A percentile compares a stretch with the other conserved stretches of the same genome.
Conservation (phyloP, 2,888 invertebrate species). For the Thera britannica region DNA sequence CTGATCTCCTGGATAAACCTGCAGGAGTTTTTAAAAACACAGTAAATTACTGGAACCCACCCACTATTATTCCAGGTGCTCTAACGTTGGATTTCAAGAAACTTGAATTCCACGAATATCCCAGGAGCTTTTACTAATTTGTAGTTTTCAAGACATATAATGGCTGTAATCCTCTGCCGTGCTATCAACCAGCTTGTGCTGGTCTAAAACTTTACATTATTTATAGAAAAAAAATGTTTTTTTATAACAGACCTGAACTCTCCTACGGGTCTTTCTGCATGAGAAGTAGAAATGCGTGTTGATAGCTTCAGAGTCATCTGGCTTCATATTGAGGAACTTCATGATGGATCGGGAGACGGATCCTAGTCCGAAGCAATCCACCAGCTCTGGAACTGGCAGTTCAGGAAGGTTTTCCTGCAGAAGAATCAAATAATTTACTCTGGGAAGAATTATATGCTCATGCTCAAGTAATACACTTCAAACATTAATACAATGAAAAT, state of each 20-base stretch:
- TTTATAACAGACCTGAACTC: constrained; percentile 66
- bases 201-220: too few relatives aligned
- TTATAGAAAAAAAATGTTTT: too few relatives aligned
- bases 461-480: background rate
- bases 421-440: background rate
- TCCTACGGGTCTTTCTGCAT: constrained; percentile 65
- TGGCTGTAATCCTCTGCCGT: too few relatives aligned
- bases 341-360: constrained; percentile 61
- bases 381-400: constrained; percentile 54
- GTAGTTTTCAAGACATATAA: too few relatives aligned
- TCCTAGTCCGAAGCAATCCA: constrained; percentile 84
- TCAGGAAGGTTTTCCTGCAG: constrained; percentile 14
- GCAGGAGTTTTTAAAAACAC: constrained; percentile 7
- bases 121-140: too few relatives aligned
- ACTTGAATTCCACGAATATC: too few relatives aligned
- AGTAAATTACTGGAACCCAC: too few relatives aligned
- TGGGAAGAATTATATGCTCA: background rate
- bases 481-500: too few relatives aligned
- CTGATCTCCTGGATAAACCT: constrained; percentile 74
- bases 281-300: constrained; percentile 81
- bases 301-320: constrained; percentile 67
- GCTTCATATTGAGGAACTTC: constrained; percentile 74
- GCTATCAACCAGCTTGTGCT: too few relatives aligned
- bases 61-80: too few relatives aligned
- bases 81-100: too few relatives aligned